Percentiles rank a stretch among this genome's conserved stretches.
Evolutionary conservation across 1,140 invertebrate species (phyloP).

Genomic region (Varroa destructor): DNA sequence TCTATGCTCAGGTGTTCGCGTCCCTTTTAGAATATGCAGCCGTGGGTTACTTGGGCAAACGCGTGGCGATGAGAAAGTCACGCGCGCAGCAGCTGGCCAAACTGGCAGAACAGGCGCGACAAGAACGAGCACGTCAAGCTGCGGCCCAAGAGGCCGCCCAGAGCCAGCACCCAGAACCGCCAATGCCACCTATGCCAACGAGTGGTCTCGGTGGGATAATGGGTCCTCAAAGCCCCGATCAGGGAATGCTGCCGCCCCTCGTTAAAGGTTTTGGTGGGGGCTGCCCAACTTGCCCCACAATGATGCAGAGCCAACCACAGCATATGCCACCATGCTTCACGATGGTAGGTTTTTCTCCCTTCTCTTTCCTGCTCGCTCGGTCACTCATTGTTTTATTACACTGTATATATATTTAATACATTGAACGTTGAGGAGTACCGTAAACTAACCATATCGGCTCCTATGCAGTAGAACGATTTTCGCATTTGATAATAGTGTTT

Average conservation of each 20-base stretch:
- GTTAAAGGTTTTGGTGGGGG: constrained; percentile 13
- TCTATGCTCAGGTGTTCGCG: constrained; percentile 33
- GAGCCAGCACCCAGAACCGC: background rate
- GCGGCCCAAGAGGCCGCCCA: constrained; percentile 16
- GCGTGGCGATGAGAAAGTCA: constrained; percentile 87
- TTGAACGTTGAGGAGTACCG: no score
- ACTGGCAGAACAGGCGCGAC: constrained; percentile 56
- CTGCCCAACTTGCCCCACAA: constrained; percentile 21
- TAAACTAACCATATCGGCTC: no score
- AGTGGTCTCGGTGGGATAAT: no score
- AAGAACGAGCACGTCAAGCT: constrained; percentile 12
- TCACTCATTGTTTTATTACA: background rate
- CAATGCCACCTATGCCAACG: constrained; percentile 1
- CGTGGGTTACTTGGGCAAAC: constrained; percentile 85
- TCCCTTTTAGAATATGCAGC: constrained; percentile 63
- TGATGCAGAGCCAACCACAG: constrained; percentile 19
- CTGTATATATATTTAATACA: no score
- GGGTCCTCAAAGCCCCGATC: no score
- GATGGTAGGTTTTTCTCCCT: background rate
- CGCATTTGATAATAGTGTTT: no score
- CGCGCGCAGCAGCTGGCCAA: constrained; percentile 71
- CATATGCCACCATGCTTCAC: constrained; percentile 26
- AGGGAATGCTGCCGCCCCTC: constrained; percentile 3
- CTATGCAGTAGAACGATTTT: no score
- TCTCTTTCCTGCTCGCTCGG: background rate